Percentiles rank a stretch among this genome's conserved stretches.
Conservation (phyloP, 2,888 invertebrate genomes). For the Muscina levida region DNA sequence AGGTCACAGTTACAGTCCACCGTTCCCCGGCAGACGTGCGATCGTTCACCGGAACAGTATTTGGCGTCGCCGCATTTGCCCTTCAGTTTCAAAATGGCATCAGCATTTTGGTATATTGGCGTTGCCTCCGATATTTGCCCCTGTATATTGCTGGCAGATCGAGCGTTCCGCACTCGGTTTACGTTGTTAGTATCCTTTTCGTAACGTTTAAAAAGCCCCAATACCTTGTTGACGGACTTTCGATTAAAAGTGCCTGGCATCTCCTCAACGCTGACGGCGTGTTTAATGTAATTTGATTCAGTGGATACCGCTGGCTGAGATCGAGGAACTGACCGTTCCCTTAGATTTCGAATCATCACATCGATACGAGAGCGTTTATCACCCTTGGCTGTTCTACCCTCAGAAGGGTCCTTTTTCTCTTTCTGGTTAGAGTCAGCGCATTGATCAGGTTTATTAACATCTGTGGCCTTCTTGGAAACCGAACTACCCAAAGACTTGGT, state of each 20-base stretch:
- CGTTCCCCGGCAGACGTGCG: constrained; percentile 5
- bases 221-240: constrained; percentile 87
- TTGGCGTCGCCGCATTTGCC: constrained; percentile 10
- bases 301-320: constrained; percentile 81
- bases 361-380: constrained; percentile 81
- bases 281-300: constrained; percentile 85
- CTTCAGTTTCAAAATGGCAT: constrained; percentile 38
- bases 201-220: constrained; percentile 88
- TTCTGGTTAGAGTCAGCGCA: background rate
- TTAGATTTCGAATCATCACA: constrained; percentile 82
- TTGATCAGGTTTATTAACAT: background rate
- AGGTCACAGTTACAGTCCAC: constrained; percentile 11
- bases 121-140: constrained; percentile 74
- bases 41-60: background rate
- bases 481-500: constrained; percentile 71
- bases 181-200: constrained; percentile 81
- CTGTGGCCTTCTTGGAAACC: constrained; percentile 21
- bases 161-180: constrained; percentile 77
- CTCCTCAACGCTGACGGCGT: constrained; percentile 87
- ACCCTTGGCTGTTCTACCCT: constrained; percentile 72
- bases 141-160: constrained; percentile 78
- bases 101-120: constrained; percentile 73
- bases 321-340: constrained; percentile 85
- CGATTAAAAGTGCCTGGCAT: constrained; percentile 82
- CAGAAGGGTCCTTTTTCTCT: background rate